phyloP scores from a whole-genome alignment of 2,113 vertebrate species.

The Pollimyrus isidori region DNA sequence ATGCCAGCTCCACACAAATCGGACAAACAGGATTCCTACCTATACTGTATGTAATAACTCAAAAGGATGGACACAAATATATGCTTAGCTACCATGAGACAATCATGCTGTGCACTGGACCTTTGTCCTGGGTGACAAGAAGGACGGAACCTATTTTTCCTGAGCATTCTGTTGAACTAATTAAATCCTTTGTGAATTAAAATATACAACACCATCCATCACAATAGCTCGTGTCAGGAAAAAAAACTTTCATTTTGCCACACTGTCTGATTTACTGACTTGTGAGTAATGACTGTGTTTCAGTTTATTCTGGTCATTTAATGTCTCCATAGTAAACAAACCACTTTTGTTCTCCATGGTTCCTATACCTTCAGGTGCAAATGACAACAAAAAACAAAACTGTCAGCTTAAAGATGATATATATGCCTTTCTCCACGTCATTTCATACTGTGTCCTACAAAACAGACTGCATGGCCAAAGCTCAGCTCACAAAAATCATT shows the following conservation, averaged over 20 bases:
- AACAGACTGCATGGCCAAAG: not conserved
- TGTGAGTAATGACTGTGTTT: not conserved
- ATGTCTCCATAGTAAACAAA: not conserved
- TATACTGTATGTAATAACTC: not conserved
- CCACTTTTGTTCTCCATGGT: not conserved
- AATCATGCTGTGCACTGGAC: not conserved
- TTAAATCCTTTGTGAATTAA: not conserved
- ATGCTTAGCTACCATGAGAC: not conserved
- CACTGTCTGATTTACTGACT: not conserved
- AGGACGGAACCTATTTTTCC: not conserved
- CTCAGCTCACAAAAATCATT: not conserved
- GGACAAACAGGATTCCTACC: not conserved
- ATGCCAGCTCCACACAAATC: not conserved
- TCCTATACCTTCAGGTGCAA: not conserved
- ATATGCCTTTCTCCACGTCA: not conserved
- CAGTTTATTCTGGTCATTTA: not conserved
- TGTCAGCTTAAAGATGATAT: not conserved
- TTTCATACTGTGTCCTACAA: not conserved
- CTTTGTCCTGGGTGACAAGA: not conserved
- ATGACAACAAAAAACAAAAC: not conserved
- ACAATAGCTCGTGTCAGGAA: not conserved
- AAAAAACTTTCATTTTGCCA: not conserved
- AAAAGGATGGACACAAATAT: not conserved
- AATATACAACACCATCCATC: not conserved
- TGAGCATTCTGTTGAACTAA: not conserved